Evolutionary conservation across 2,113 vertebrate genomes (phyloP).

Genomic region (Numenius arquata): DNA sequence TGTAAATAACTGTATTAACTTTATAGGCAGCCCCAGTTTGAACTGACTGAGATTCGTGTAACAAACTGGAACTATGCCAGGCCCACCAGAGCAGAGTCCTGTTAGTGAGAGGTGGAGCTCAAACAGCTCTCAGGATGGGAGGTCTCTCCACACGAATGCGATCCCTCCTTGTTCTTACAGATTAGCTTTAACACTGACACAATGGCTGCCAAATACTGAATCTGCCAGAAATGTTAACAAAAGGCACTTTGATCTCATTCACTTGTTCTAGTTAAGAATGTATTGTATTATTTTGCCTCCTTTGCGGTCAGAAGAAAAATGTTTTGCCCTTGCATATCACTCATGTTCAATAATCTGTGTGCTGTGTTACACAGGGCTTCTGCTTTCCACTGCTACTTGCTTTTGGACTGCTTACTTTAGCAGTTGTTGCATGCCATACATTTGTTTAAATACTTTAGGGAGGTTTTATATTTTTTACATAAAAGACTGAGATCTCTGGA

Average conservation of each 20-base stretch:
- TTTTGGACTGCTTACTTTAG: neutral
- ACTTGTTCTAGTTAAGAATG: conserved; percentile 30
- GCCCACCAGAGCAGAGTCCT: conserved; percentile 39
- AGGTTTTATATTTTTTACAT: neutral
- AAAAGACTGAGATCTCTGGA: neutral
- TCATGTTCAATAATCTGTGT: conserved; percentile 13
- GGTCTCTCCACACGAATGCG: neutral
- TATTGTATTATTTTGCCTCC: conserved; percentile 21
- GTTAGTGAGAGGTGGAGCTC: conserved; percentile 24
- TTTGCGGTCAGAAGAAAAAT: conserved; percentile 35
- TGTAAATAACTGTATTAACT: conserved; percentile 61
- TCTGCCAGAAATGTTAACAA: conserved; percentile 52
- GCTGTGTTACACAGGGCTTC: neutral
- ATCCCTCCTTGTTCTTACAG: conserved; percentile 19
- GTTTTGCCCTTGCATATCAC: neutral
- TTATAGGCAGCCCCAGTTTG: neutral
- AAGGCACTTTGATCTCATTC: conserved; percentile 45
- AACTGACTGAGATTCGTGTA: conserved; percentile 43
- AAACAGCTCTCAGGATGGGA: conserved; percentile 10
- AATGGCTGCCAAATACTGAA: conserved; percentile 38
- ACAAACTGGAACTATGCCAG: neutral
- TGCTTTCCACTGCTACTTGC: neutral
- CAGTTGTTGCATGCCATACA: neutral
- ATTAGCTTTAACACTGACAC: conserved; percentile 19
- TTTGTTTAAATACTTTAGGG: neutral